Evolutionary conservation across 1,140 invertebrate species (phyloP).

Genomic region (Camponotus vicinus): DNA sequence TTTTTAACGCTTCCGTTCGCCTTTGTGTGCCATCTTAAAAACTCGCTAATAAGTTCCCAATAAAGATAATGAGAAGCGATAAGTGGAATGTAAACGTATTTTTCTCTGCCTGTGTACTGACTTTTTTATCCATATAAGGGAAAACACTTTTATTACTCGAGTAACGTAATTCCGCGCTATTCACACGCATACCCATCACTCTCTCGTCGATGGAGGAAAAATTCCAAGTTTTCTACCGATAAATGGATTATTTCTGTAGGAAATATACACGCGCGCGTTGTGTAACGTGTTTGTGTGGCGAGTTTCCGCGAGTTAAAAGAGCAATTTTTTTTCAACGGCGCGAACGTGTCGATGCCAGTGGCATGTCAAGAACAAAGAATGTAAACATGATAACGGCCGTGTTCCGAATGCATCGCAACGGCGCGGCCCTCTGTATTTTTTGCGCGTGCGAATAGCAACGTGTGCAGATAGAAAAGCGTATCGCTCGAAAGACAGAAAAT

Average conservation of each 20-base stretch:
- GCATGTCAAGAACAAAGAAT: conserved; percentile 70
- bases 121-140: not conserved
- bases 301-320: conserved; percentile 18
- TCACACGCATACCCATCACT: not conserved
- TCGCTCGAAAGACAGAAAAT: not conserved
- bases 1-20: conserved; percentile 27
- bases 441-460: not conserved
- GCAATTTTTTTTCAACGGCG: conserved; percentile 29
- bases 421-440: not conserved
- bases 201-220: not conserved
- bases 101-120: not conserved
- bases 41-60: not conserved
- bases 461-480: conserved; percentile 2
- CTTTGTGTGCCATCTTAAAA: conserved; percentile 10
- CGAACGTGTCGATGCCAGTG: conserved; percentile 61
- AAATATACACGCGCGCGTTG: not conserved
- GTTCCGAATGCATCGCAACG: conserved; percentile 21
- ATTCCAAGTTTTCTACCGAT: not conserved
- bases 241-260: conserved; percentile 4
- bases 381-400: conserved; percentile 70
- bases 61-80: not conserved
- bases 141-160: not conserved
- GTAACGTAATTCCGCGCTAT: not conserved
- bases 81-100: conserved; percentile 30
- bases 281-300: not conserved